Conservation (phyloP, 2,888 invertebrate species). For the Ophioninae sp. region DNA sequence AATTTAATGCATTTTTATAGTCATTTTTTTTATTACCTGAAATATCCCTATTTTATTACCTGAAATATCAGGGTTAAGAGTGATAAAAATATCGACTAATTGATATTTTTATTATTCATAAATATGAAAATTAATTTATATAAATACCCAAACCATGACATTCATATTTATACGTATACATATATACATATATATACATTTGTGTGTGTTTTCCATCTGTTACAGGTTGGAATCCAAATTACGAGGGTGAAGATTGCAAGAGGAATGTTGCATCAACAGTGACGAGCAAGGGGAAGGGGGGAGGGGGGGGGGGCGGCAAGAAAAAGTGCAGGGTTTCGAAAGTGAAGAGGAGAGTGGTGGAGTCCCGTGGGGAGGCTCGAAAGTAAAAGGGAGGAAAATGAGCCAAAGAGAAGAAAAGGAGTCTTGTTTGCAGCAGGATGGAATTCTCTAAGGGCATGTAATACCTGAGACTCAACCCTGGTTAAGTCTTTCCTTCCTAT, state of each 20-base stretch:
- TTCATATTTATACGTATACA: neutral
- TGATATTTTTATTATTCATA: no score
- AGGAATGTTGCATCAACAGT: conserved; percentile 17
- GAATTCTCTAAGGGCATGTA: conserved; percentile 62
- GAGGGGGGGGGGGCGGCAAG: neutral
- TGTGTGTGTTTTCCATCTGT: conserved; percentile 36
- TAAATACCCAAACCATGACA: no score
- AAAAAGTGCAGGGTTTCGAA: conserved; percentile 9
- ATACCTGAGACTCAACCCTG: conserved; percentile 46
- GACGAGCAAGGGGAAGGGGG: no score
- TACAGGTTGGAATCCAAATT: conserved; percentile 44
- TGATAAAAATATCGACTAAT: no score
- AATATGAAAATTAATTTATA: no score
- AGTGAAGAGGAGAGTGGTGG: conserved; percentile 54
- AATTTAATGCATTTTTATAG: no score
- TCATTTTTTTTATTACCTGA: no score
- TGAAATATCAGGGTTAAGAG: no score
- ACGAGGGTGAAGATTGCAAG: conserved; percentile 7
- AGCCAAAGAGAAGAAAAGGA: conserved; percentile 54
- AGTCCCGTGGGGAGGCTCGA: conserved; percentile 56
- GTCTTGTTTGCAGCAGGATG: conserved; percentile 47
- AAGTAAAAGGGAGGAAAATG: conserved; percentile 53
- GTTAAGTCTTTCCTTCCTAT: conserved; percentile 13
- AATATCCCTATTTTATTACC: no score
- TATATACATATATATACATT: neutral